Evolutionary conservation across 2,888 invertebrate genomes (phyloP), one percentile per base, ranked within the genome.

Genomic region (Agrotis exclamationis): DNA sequence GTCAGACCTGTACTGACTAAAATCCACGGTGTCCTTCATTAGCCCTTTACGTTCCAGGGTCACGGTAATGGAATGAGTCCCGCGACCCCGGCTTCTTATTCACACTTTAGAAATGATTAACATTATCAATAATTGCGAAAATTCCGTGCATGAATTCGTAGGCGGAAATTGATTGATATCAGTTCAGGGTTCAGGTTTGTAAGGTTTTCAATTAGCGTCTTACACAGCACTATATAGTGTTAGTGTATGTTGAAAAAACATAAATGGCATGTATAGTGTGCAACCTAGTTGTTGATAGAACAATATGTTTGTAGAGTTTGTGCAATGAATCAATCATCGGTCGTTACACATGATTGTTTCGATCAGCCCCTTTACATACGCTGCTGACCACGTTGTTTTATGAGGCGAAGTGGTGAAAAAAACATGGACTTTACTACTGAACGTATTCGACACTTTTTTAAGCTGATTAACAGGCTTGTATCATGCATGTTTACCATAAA

Each of bases 271-370:
- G 65, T 59, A 56, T 70, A 56, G 24, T 74, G 58, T 69, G 70
- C 59, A 71, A 69, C 39, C 79, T 54, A 83, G 76, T 54, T 76
- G 83, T 74, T 70, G 72, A 65, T 75, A 65, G 70, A 76, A 82
- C 79, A 77, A 79, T 74, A 63, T 76, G 67, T 53, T 70, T 66
- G 63, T 60, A 16, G 39, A 74, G 70, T 72, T 73, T 75, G 64
- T 70, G 79, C 70, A 82, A 86, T 76, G 9, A 70, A 76, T 82
- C 69, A 79, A 78, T 83, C 80, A 73, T 70, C 54, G 56, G 63
- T 66, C 50, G 76, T 83, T 76, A 74, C 80, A 77, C 83, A 64
- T 60, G 28, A 70, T 74, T 79, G 67, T 74, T 72, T 69, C 63
- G 24, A 20, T 60, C 69, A 70, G 66, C 80, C 74, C 44, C 68